Evolutionary conservation across 2,113 vertebrate species (phyloP), one percentile per base, ranked within the genome.

Genomic region (Murina feae): DNA sequence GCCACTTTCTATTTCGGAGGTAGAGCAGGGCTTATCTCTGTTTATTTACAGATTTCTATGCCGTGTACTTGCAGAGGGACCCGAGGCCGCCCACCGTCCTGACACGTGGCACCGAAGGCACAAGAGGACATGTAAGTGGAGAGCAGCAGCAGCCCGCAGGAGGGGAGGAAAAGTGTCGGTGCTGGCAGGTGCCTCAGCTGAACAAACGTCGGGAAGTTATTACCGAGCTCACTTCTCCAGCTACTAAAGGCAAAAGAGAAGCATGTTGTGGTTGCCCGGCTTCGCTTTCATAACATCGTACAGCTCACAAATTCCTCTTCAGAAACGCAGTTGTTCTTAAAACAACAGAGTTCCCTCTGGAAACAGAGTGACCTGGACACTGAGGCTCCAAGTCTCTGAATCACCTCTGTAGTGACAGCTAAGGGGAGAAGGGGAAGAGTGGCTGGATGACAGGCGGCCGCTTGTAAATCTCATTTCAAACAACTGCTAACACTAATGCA

Each of bases 11-110:
- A 42, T 63, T 92, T 95, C 65, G 49, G 74, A 80, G 72, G 63
- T 4, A 90, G 53, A 21, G 32, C 78, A 85, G 88, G 82, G 16
- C 30, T 97, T 94, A 90, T 94, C 93, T 92, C 82, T 74, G 76
- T 71, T 93, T 96, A 72, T 51, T 93, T 91, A 49, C 74, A 93
- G 93, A 93, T 94, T 78, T 89, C 69, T 91, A 87, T 17, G 32
- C 49, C 21, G 28, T 42, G 42, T 47, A 16, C 35, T 95, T 79
- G 78, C 83, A 69, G 65, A 87, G 95, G 68, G 42, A 79, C 55
- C 37, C 17, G 11, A 58, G 72, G 37, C 18, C 35, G 39, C 68
- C 95, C 71, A 65, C 25, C 1, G 68, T 42, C 91, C 47, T 89
- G 75, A 91, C 55, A 39, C 1, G 1, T 10, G 81, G 42, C 37